Conservation (phyloP, 2,113 vertebrate species). For the Gavialis gangeticus region DNA sequence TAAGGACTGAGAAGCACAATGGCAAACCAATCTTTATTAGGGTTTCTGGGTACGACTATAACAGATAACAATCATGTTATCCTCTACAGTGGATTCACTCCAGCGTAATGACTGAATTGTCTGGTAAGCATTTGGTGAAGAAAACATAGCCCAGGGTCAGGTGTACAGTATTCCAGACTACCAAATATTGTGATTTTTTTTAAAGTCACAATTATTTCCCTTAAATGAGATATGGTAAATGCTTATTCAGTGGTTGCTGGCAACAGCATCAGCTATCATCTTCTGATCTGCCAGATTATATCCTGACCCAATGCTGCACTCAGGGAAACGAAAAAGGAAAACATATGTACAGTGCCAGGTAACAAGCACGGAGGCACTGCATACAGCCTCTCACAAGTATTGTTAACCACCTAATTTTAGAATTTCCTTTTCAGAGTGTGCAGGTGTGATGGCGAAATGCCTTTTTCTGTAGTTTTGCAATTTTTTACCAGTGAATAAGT, state of each 20-base stretch:
- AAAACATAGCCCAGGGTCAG: too few relatives aligned
- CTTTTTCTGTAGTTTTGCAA: conserved; percentile 42
- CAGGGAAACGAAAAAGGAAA: not conserved
- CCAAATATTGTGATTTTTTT: not conserved
- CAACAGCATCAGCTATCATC: not conserved
- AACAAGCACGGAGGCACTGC: not conserved
- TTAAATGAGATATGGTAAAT: not conserved
- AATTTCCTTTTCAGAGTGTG: conserved; percentile 18
- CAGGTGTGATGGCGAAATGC: not conserved
- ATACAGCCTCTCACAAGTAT: not conserved
- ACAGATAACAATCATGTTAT: too few relatives aligned
- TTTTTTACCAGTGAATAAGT: conserved; percentile 42
- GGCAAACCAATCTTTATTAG: not conserved
- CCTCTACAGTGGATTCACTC: too few relatives aligned
- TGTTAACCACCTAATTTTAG: conserved; percentile 30
- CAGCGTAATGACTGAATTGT: too few relatives aligned
- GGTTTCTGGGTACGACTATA: too few relatives aligned
- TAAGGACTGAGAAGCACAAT: not conserved
- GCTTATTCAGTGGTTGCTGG: not conserved
- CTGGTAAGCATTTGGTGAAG: too few relatives aligned
- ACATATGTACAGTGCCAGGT: not conserved
- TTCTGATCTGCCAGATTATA: not conserved
- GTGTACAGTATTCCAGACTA: too few relatives aligned
- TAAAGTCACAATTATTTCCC: not conserved
- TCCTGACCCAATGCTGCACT: not conserved